These are phyloP conservation scores for Haliaeetus leucogaster DNA, from an alignment of 2,113 vertebrate genomes.

Conservation along the genomic window DNA sequence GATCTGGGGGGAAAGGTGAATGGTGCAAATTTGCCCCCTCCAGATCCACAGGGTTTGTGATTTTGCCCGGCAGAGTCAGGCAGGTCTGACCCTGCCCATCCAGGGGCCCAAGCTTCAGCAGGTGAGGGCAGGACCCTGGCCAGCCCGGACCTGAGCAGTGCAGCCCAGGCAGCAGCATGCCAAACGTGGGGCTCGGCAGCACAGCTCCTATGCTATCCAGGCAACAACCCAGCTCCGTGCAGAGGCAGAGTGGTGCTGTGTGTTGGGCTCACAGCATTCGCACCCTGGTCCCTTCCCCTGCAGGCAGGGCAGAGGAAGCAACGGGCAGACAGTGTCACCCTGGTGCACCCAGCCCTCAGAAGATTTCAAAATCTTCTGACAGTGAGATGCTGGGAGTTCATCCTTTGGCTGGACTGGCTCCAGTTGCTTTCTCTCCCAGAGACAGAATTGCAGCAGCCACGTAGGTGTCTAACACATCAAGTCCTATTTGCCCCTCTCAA, in stretches of 20 bases:
- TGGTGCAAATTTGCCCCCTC: background rate
- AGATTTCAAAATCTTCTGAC: background rate
- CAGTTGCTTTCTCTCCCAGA: background rate
- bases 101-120: background rate
- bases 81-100: background rate
- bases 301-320: background rate
- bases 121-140: background rate
- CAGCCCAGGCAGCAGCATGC: background rate
- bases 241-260: background rate
- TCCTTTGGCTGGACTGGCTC: background rate
- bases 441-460: background rate
- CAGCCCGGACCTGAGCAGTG: background rate
- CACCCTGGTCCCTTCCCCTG: background rate
- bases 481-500: background rate
- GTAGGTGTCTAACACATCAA: rapidly evolving
- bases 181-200: rapidly evolving
- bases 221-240: rapidly evolving
- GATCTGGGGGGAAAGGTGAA: background rate
- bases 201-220: background rate
- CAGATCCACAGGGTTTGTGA: background rate
- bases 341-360: background rate
- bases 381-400: background rate
- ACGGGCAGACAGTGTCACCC: background rate
- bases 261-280: rapidly evolving
- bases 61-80: background rate